Base-by-base conservation (phyloP, 2,113 vertebrate genomes). In the Scopus umbretta region DNA sequence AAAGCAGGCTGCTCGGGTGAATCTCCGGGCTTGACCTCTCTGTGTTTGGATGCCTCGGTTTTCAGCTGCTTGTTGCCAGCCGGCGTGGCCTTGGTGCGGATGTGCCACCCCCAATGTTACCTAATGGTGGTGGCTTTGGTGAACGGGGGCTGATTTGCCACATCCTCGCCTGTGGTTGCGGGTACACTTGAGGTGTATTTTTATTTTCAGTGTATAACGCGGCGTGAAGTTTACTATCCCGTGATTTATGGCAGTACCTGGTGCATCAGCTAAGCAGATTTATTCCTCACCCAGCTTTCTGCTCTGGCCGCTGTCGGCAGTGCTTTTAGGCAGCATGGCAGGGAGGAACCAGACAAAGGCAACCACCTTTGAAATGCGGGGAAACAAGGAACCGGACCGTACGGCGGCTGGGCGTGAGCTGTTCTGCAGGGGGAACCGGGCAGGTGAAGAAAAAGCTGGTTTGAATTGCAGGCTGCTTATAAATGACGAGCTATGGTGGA, bases 401-500 rank as follows among this genome's bases (percentile, higher is more conserved):
- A 0, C 47, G 17, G 70, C 0, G 19, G 47, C 80, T 71, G 11
- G 42, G 14, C 11, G 42, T 27, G 90, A 63, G 72, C 79, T 59
- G 12, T 11, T 81, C 73, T 58, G 36, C 71, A 14, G 63, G 29
- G 86, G 59, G 59, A 78, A 22, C 19, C n/a, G 36, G 71, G 61
- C 71, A 36, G 56, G 70, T n/a, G 7, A 10, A 43, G 84, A 22
- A 82, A 73, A 92, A 82, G 58, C 78, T 85, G 70, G 13, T 90
- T 91, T 32, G 63, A 82, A 70, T 94, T 82, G 83, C 86, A 87
- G 47, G 1, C 49, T 91, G 86, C 74, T 90, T 90, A 83, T 55
- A 83, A 91, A 86, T 71, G 87, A 71, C 4, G 47, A 94, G 95
- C 91, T 97, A 90, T 73, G 89, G 86, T 66, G 74, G 38, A 86